A percentile compares a stretch with the other conserved stretches of the same genome.
Conservation (phyloP, 1,140 invertebrate genomes). For the Mactra quadrangularis region DNA sequence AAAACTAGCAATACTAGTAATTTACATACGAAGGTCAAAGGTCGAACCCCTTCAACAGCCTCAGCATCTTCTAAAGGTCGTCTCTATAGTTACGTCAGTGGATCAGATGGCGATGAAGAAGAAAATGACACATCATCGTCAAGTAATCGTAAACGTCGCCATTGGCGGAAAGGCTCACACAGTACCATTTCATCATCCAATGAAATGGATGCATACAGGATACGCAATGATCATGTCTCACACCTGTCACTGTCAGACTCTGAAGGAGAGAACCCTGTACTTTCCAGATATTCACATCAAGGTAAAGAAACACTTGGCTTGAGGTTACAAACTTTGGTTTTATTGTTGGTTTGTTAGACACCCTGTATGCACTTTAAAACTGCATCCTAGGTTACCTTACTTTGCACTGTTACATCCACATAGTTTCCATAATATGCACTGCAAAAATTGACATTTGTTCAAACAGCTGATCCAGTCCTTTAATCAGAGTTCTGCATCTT, state of each 20-base stretch:
- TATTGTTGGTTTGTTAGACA: neutral
- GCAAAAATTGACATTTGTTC: too few relatives aligned
- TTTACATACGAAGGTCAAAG: slow-evolving; percentile 40
- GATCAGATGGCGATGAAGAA: slow-evolving; percentile 78
- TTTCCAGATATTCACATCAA: slow-evolving; percentile 29
- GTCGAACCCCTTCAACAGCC: slow-evolving; percentile 30
- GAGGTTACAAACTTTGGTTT: slow-evolving; percentile 1
- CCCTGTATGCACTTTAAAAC: too few relatives aligned
- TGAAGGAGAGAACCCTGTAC: slow-evolving; percentile 46
- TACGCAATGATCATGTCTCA: slow-evolving; percentile 64
- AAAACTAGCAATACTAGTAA: slow-evolving; percentile 1
- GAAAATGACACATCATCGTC: slow-evolving; percentile 58
- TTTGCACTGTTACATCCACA: too few relatives aligned
- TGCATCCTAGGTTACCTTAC: too few relatives aligned
- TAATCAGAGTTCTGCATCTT: too few relatives aligned
- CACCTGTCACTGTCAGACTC: slow-evolving; percentile 68
- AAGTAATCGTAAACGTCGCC: slow-evolving; percentile 36
- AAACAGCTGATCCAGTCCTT: too few relatives aligned
- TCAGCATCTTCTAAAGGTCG: slow-evolving; percentile 52
- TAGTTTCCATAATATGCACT: too few relatives aligned
- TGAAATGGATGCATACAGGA: slow-evolving; percentile 65
- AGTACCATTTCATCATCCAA: slow-evolving; percentile 70
- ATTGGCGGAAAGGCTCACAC: slow-evolving; percentile 60
- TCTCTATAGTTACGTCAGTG: slow-evolving; percentile 74
- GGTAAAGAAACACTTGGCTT: slow-evolving; percentile 38